Evolutionary conservation across 2,113 vertebrate genomes (phyloP).

Genomic region (Scophthalmus maximus): DNA sequence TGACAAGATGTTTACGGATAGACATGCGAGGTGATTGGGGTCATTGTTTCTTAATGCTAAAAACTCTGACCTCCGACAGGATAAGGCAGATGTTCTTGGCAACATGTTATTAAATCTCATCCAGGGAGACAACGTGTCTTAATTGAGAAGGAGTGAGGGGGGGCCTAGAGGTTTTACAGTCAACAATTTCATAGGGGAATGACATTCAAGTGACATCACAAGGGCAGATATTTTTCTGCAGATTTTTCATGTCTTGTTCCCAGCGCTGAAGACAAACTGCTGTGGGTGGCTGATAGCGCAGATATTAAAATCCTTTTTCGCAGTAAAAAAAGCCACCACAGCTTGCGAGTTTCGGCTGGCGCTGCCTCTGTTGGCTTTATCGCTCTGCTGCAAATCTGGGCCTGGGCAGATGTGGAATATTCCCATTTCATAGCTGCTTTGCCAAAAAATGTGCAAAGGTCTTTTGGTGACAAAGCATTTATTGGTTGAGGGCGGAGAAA

Average conservation of each 20-base stretch:
- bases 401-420: constrained; percentile 50
- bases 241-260: constrained; percentile 14
- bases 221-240: constrained; percentile 28
- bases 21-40: constrained; percentile 2
- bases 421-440: constrained; percentile 42
- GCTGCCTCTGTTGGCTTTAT: constrained; percentile 40
- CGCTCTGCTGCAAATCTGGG: constrained; percentile 48
- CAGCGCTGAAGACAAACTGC: constrained; percentile 44
- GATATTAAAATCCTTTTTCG: constrained; percentile 47
- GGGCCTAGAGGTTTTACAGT: neutral
- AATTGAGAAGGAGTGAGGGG: neutral
- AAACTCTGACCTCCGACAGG: constrained; percentile 22
- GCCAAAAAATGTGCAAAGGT: constrained; percentile 48
- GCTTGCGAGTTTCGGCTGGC: constrained; percentile 29
- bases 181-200: constrained; percentile 3
- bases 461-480: constrained; percentile 51
- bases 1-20: constrained; percentile 26
- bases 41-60: constrained; percentile 21
- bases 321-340: constrained; percentile 29
- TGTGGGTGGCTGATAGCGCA: constrained; percentile 44
- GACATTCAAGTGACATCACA: constrained; percentile 19
- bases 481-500: constrained; percentile 53
- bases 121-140: neutral
- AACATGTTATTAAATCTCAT: constrained; percentile 53
- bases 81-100: constrained; percentile 27